These are phyloP conservation scores for Scaptomyza tumidula DNA, from an alignment of 2,888 invertebrate genomes.

Conservation along the genomic window DNA sequence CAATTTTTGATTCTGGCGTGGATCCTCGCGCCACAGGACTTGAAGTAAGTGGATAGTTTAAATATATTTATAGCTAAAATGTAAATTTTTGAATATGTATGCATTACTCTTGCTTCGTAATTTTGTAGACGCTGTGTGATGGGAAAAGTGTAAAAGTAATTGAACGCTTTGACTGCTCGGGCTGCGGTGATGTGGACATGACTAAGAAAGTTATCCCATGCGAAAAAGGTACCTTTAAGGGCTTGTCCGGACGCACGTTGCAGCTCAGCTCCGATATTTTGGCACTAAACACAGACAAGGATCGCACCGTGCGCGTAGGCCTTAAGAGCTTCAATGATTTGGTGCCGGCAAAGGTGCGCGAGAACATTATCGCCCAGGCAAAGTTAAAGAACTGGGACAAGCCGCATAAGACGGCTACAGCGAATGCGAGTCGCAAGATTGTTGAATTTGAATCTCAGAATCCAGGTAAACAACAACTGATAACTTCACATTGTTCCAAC, in stretches of 20 bases:
- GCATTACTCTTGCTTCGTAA: neutral
- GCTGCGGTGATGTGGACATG: constrained; percentile 98
- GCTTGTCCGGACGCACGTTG: constrained; percentile 94
- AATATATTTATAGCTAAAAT: neutral
- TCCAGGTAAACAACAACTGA: constrained; percentile 83
- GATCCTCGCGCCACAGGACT: constrained; percentile 98
- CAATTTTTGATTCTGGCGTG: constrained; percentile 98
- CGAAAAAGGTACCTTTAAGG: constrained; percentile 91
- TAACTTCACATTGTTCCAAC: neutral
- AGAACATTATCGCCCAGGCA: constrained; percentile 91
- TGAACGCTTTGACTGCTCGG: constrained; percentile 97
- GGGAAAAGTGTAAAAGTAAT: constrained; percentile 95
- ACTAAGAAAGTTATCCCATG: constrained; percentile 89
- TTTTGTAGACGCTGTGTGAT: constrained; percentile 91
- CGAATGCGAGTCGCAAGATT: constrained; percentile 90
- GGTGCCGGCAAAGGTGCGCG: constrained; percentile 93
- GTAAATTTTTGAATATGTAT: neutral
- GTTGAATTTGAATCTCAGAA: constrained; percentile 90
- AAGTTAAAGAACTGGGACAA: constrained; percentile 94
- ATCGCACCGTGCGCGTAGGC: constrained; percentile 94
- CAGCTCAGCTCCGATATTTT: constrained; percentile 85
- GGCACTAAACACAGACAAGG: constrained; percentile 88
- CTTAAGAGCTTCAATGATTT: constrained; percentile 93
- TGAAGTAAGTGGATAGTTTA: constrained; percentile 87
- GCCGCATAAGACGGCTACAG: constrained; percentile 90